phyloP scores from a whole-genome alignment of 2,888 invertebrate species.

The Ornithoptera alexandrae region DNA sequence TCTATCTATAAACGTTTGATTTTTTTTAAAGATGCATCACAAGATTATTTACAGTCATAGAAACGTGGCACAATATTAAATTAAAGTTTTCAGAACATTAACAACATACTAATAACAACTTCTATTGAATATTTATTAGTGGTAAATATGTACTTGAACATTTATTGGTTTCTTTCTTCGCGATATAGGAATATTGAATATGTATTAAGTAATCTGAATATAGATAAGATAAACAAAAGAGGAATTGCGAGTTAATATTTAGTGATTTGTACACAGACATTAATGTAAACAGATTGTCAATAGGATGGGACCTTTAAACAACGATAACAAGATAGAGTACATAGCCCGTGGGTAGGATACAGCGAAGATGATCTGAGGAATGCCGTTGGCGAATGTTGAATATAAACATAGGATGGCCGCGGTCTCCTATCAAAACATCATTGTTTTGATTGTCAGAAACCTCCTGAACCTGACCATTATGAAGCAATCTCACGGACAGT shows the following conservation, averaged over 20 bases:
- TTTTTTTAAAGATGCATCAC: background rate
- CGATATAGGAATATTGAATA: background rate
- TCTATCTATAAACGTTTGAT: background rate
- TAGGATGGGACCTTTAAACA: constrained; percentile 47
- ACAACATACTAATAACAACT: too few relatives aligned
- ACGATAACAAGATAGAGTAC: constrained; percentile 46
- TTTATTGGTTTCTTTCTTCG: too few relatives aligned
- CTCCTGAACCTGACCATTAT: constrained; percentile 35
- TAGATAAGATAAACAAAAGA: constrained; percentile 4
- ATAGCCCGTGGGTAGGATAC: constrained; percentile 38
- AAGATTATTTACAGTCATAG: background rate
- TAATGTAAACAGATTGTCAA: constrained; percentile 38
- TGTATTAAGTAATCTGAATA: background rate
- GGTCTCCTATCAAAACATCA: constrained; percentile 71
- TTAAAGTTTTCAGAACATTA: too few relatives aligned
- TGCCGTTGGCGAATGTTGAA: constrained; percentile 63
- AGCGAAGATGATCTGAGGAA: constrained; percentile 55
- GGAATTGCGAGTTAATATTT: constrained; percentile 32
- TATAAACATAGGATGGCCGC: constrained; percentile 61
- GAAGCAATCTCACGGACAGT: constrained; percentile 4
- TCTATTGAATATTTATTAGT: too few relatives aligned
- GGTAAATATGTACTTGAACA: too few relatives aligned
- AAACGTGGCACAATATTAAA: background rate
- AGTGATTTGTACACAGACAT: constrained; percentile 42
- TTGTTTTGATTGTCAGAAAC: constrained; percentile 66